These are phyloP conservation scores for Cairina moschata DNA, from an alignment of 2,113 vertebrate species.

Conservation along the genomic window DNA sequence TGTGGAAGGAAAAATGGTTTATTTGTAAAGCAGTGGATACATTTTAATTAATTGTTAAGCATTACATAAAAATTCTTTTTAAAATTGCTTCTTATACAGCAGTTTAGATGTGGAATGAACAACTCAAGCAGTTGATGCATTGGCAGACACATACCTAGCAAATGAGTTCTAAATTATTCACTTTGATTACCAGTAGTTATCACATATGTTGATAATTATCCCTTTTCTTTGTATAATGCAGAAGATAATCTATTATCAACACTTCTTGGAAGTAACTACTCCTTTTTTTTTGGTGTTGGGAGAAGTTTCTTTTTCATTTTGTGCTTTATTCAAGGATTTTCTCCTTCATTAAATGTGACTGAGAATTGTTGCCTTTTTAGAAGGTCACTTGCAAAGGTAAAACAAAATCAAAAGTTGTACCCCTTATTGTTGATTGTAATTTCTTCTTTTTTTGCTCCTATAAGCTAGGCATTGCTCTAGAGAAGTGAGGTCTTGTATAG, in stretches of 20 bases:
- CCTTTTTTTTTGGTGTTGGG: neutral
- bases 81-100: neutral
- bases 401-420: neutral
- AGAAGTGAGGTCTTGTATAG: neutral
- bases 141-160: neutral
- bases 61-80: constrained; percentile 56
- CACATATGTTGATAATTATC: neutral
- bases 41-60: constrained; percentile 63
- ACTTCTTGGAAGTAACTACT: neutral
- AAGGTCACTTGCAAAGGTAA: neutral
- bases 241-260: neutral
- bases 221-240: neutral
- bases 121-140: constrained; percentile 21
- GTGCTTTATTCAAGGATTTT: neutral
- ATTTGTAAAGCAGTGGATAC: constrained; percentile 47
- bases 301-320: neutral
- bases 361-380: neutral
- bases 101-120: constrained; percentile 1
- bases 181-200: neutral
- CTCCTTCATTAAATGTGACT: neutral
- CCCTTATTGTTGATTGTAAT: neutral
- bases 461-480: neutral
- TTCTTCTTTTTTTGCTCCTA: neutral
- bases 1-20: constrained; percentile 57
- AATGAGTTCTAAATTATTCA: neutral